Evolutionary conservation across 2,888 invertebrate species (phyloP).

Genomic region (Chydorus sphaericus): DNA sequence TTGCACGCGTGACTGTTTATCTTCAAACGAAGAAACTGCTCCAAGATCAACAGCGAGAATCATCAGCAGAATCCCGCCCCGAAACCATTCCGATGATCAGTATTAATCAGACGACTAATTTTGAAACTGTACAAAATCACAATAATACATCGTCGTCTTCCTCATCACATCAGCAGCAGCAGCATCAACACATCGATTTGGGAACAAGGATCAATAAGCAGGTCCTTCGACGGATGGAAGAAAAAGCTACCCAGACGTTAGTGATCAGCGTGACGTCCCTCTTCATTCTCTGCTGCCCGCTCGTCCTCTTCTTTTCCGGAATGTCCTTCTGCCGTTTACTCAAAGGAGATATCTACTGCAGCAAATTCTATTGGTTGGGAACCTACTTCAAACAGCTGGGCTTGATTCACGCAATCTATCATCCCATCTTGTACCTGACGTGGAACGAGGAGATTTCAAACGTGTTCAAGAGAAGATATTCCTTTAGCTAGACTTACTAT

Average conservation of each 20-base stretch:
- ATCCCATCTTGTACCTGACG: neutral
- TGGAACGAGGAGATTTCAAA: no score
- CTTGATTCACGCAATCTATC: neutral
- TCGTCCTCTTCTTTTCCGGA: neutral
- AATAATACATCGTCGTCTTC: no score
- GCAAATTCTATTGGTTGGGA: neutral
- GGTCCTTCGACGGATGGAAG: neutral
- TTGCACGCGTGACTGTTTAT: neutral
- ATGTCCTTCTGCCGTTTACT: neutral
- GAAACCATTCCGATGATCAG: no score
- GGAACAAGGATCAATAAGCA: no score
- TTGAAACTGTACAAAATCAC: no score
- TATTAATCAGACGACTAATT: no score
- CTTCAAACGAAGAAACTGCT: neutral
- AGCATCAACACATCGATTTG: no score
- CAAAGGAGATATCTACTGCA: neutral
- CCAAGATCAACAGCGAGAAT: no score
- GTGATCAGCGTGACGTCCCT: neutral
- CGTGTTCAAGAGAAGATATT: no score
- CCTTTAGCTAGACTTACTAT: no score
- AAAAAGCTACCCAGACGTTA: neutral
- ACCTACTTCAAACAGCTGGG: neutral
- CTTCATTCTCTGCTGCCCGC: neutral
- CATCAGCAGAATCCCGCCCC: no score
- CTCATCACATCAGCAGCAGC: no score